Evolutionary conservation across 2,797 vertebrate species (phyloP), one percentile per base, ranked within the genome.

Genomic region (Xenops minutus): DNA sequence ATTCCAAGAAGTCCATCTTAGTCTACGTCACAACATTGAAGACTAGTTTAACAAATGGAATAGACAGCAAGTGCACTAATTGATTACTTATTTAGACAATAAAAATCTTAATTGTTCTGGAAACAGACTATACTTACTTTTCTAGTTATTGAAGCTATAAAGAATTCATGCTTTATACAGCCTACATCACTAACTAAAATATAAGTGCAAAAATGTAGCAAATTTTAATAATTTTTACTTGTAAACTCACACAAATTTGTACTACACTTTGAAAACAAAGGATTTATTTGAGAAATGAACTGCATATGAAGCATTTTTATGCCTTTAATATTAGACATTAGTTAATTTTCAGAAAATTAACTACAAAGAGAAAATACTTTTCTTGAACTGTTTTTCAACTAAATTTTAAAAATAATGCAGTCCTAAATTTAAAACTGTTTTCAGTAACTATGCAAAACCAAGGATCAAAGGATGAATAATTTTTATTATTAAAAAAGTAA

Each of bases 261-360:
- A 36, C 2, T 6, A 14, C 6, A 32, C 55, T 88, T 48, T 12
- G n/a, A 56, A 72, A 68, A 1, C 1, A 49, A 32, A 7, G 0
- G 1, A n/a, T 56, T 64, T 76, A 22, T 72, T 61, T 14, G 6
- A 8, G 41, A 84, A 73, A 80, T n/a, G 24, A 32, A 37, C 56
- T 51, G 55, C 16, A 36, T 21, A n/a, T 9, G 2, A 29, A 43
- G 0, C 1, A 29, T 30, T 80, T 46, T 3, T 76, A 36, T 69
- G 51, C 3, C 3, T 56, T n/a, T 67, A 67, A 12, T 62, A 20
- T 59, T 36, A 56, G 22, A 14, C 29, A 52, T 21, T 39, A 63
- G 2, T n/a, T n/a, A n/a, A n/a, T 46, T 62, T 13, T 59, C 6
- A 11, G 7, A 62, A 76, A 66, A 61, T 7, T 29, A 86, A 32